Evolutionary conservation across 2,888 invertebrate species (phyloP), one percentile per base, ranked within the genome.

Genomic region (Leistus spinibarbis): DNA sequence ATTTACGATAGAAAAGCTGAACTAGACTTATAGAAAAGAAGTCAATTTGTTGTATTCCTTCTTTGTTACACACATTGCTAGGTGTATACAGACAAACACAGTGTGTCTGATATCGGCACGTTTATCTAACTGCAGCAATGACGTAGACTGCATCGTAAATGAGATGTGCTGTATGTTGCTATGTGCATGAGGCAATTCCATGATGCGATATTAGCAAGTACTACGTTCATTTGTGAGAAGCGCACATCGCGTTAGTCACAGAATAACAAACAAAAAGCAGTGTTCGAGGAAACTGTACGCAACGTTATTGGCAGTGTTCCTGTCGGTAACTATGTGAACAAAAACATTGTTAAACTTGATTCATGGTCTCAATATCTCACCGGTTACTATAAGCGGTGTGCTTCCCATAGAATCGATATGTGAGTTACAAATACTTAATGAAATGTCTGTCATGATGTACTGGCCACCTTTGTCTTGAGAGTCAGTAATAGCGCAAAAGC

Each of bases 261-360:
- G 3, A 40, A 40, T 40, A 40, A 40, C 40, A 40, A 40, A 40
- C 40, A 40, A 40, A 40, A 40, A 40, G 40, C 40, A 40, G 40
- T 40, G 40, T 40, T 40, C 40, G 10, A 10, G 40, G 40, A 40
- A 40, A 40, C 40, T 40, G 40, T 4, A 40, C 40, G 40, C 40
- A 72, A 19, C 65, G 65, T 72, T 72, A 66, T 72, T 72, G 72
- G 66, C 72, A 72, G 72, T 65, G 66, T 72, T 72, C 72, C 72
- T 72, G 66, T 72, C 72, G 72, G 72, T 72, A 72, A 72, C 72
- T 66, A 72, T 66, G 72, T 64, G 72, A 64, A 72, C 72, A 72
- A 72, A 72, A 72, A 72, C 72, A 72, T 72, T 72, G 72, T 72
- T 72, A 72, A 70, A 72, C 72, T 72, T 72, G 72, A 72, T 72